Percentiles rank a stretch among this genome's conserved stretches.
Conservation (phyloP, 2,888 invertebrate species). For the Lasiommata megera region DNA sequence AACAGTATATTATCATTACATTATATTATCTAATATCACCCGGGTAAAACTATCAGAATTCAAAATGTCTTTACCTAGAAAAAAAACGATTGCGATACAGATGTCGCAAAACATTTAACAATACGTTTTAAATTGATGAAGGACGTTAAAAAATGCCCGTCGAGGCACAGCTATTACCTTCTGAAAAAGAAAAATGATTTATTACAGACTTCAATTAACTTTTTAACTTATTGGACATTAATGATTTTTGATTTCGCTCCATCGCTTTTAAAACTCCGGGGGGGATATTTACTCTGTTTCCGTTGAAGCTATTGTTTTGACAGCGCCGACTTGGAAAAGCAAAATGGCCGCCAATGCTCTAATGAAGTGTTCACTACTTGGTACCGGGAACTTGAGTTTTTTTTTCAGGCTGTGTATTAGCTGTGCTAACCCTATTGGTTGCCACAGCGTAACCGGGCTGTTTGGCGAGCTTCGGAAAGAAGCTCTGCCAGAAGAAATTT, state of each 20-base stretch:
- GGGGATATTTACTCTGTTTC: constrained; percentile 2
- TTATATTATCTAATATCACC: no score
- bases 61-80: constrained; percentile 2
- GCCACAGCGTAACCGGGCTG: no score
- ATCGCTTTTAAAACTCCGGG: constrained; percentile 49
- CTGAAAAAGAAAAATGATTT: constrained; percentile 76
- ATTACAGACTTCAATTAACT: constrained; percentile 71
- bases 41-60: no score
- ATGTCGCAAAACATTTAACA: background rate
- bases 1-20: no score
- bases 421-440: no score
- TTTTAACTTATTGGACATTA: constrained; percentile 79
- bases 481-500: no score
- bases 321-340: background rate
- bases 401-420: no score
- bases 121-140: constrained; percentile 78
- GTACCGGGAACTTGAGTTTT: no score
- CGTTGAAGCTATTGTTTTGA: background rate
- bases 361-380: no score
- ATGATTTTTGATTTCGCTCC: constrained; percentile 76
- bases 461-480: no score
- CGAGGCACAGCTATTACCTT: constrained; percentile 41
- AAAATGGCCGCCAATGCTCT: constrained; percentile 2
- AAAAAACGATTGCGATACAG: background rate
- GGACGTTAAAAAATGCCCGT: constrained; percentile 67